Base-by-base conservation (phyloP, 2,113 vertebrate genomes). In the Siphamia tubifer region DNA sequence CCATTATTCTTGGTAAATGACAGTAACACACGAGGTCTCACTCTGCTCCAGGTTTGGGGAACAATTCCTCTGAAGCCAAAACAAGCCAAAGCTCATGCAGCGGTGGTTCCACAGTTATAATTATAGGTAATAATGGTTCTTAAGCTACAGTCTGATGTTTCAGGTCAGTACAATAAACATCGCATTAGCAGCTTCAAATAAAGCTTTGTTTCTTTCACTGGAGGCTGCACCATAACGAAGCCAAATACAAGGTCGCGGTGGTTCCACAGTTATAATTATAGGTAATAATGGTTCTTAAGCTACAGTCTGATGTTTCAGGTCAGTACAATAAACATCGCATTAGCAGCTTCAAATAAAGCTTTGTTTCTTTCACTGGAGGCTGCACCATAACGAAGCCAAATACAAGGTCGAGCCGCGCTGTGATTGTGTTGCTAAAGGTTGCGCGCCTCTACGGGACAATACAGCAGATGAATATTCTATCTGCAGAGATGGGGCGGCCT, bases 391-490 rank as follows among this genome's bases (percentile, higher is more conserved):
- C 17, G 16, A 76, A 58, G 56, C 38, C 45, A 67, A 79, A 64
- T 64, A 55, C 78, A 81, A 84, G 84, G 80, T 81, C 57, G 64
- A 74, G 28, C 21, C 60, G 42, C 34, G 23, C 31, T 43, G 66
- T 71, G 63, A 79, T 81, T 77, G n/a, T 70, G 47, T 65, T n/a
- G 36, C 64, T 21, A 82, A 75, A 76, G 72, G 82, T 84, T 82
- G 16, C 66, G 35, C 34, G 61, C 68, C 79, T 80, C 75, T 48
- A 17, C 6, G 73, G 71, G 56, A 81, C 81, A 83, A 69, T 55
- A 45, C 70, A 52, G 68, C 35, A 48, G 71, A 83, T 83, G 66
- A 85, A 87, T 82, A 82, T 79, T 82, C 68, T 64, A 69, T 84
- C 76, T 69, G 77, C 67, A 67, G 45, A 82, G 75, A 63, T 39